Evolutionary conservation across 2,113 vertebrate genomes (phyloP).

Genomic region (Prunella himalayana): DNA sequence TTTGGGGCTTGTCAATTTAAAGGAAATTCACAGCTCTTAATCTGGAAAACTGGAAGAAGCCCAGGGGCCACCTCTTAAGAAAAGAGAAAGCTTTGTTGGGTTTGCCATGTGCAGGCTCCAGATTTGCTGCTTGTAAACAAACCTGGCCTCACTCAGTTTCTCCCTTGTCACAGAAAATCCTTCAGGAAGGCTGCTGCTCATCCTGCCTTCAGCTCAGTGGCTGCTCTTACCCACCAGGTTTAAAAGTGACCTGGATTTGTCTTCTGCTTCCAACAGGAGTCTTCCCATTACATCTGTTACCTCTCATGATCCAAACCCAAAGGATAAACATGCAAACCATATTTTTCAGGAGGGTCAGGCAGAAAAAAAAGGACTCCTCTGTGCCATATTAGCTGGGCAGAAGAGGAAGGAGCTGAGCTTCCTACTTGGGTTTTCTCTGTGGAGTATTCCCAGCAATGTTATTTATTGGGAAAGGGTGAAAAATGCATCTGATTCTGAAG

Average conservation of each 20-base stretch:
- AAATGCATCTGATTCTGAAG: background rate
- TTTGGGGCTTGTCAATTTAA: background rate
- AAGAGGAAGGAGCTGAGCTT: background rate
- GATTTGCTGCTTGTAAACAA: background rate
- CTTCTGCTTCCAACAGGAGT: background rate
- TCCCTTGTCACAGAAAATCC: background rate
- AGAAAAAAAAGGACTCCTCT: background rate
- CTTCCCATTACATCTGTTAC: background rate
- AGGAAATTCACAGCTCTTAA: background rate
- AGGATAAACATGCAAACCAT: background rate
- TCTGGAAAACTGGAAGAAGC: background rate
- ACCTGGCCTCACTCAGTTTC: background rate
- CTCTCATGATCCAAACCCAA: background rate
- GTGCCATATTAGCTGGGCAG: background rate
- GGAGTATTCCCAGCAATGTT: background rate
- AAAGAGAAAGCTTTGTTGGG: background rate
- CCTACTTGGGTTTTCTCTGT: background rate
- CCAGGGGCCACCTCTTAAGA: background rate
- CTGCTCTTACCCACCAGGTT: background rate
- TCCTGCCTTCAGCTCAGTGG: background rate
- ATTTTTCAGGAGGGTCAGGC: background rate
- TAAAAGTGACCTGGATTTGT: background rate
- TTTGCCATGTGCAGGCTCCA: background rate
- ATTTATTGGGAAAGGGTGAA: background rate
- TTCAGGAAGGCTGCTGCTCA: background rate